These are phyloP conservation scores for Ectropis grisescens DNA, from an alignment of 1,140 invertebrate genomes.

Conservation along the genomic window DNA sequence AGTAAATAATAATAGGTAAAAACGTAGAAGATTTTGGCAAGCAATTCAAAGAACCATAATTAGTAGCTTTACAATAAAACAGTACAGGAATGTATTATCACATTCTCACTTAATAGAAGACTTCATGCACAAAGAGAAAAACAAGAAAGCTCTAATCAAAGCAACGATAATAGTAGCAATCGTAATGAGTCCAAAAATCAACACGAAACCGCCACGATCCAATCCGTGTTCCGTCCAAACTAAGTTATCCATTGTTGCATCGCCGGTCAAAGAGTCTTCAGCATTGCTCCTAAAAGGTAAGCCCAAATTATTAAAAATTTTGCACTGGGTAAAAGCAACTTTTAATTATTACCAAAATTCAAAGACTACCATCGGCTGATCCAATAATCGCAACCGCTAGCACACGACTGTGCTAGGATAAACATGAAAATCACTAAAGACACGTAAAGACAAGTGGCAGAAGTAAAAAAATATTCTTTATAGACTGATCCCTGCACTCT, in stretches of 20 bases:
- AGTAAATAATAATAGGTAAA: no score
- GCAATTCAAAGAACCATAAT: no score
- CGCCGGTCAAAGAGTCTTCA: conserved; percentile 50
- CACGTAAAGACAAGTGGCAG: conserved; percentile 73
- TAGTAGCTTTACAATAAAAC: no score
- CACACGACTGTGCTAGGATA: conserved; percentile 77
- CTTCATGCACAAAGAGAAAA: conserved; percentile 82
- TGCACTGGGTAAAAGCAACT: no score
- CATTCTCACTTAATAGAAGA: conserved; percentile 79
- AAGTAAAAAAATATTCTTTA: conserved; percentile 77
- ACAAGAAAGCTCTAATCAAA: conserved; percentile 76
- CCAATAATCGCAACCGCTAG: conserved; percentile 83
- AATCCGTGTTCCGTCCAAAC: conserved; percentile 44
- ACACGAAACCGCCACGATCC: conserved; percentile 27
- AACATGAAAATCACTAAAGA: conserved; percentile 74
- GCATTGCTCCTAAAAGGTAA: conserved; percentile 36
- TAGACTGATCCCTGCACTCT: conserved; percentile 74
- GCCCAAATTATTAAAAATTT: no score
- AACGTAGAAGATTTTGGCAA: no score
- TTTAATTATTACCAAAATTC: background rate
- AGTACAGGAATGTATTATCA: no score
- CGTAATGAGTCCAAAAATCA: conserved; percentile 48
- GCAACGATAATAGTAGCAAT: conserved; percentile 70
- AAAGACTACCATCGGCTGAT: conserved; percentile 78
- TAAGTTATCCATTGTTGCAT: conserved; percentile 39